Evolutionary conservation across 2,113 vertebrate species (phyloP), one percentile per base, ranked within the genome.

Genomic region (Limnothrissa miodon): DNA sequence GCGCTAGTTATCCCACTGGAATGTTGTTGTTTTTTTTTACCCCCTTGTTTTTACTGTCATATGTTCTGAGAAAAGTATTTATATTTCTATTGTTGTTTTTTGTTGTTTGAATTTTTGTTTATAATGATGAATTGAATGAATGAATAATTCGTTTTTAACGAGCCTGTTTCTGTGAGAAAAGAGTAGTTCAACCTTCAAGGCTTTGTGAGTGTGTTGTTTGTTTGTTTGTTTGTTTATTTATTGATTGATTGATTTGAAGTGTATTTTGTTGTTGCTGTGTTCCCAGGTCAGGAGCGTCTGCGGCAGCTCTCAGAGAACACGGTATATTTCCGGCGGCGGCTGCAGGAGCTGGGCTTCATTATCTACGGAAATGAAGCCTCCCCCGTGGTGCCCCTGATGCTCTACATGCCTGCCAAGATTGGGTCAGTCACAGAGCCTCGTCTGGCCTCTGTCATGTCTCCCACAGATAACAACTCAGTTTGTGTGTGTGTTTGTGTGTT

Each of bases 371-470:
- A 99, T 86, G 95, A 96, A 59, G 96, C 99, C 87, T 99, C 98
- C 0, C 98, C 98, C 0, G 96, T 99, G 46, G 95, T 99, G 66
- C 98, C 98, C 87, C 89, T 99, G 89, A 99, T 99, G 98, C 94
- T 99, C 36, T 99, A 99, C 88, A 99, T 99, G 98, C 98, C 97
- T 13, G 98, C 97, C 88, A 99, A 99, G 92, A 97, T 99, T 53
- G 97, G 97, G 98, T 99, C 89, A 0, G 90, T 90, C 2, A 39
- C 66, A 15, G 44, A 74, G 4, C 66, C 19, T 56, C 51, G 51
- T 48, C 51, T 56, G 51, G 2, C 42, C 42, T 42, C 42, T 42
- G 42, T 42, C 42, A 42, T 42, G 42, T 42, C 42, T 42, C 2
- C 42, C 42, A 42, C 2, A 42, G 42, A 42, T 42, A 42, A 42